These are phyloP conservation scores for Romanomermis culicivorax DNA, from an alignment of 2,888 invertebrate species.

Conservation along the genomic window DNA sequence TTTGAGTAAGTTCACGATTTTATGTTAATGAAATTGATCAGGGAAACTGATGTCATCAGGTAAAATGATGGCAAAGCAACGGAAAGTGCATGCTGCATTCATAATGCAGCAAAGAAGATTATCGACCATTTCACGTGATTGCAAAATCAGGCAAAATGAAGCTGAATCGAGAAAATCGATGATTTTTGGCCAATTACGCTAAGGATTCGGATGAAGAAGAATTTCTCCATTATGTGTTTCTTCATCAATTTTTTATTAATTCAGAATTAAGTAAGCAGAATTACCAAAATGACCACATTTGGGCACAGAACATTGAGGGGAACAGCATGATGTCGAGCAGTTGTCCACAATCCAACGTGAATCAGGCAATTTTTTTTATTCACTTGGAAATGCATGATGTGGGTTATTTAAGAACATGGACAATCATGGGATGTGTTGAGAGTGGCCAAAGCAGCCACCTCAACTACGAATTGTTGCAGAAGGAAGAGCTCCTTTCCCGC, in stretches of 20 bases:
- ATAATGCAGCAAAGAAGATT: neutral
- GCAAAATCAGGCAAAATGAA: neutral
- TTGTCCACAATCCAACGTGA: neutral
- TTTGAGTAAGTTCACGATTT: no score
- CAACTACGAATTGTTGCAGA: no score
- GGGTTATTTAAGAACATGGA: no score
- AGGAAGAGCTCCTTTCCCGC: no score
- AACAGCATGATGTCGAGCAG: neutral
- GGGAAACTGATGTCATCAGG: no score
- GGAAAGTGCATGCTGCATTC: neutral
- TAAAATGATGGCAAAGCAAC: neutral
- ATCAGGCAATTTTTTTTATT: neutral
- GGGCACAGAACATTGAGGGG: neutral
- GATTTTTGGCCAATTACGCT: constrained; percentile 1
- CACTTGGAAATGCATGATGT: neutral
- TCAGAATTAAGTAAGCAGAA: neutral
- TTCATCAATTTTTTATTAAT: neutral
- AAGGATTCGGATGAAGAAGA: constrained; percentile 3
- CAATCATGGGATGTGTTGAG: no score
- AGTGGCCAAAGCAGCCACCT: no score
- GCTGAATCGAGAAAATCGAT: constrained; percentile 3
- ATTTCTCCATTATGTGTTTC: neutral
- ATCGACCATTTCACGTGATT: neutral
- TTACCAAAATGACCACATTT: neutral
- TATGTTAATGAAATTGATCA: no score